Base-by-base conservation (phyloP, 1,140 invertebrate genomes). In the Kradibia gibbosae region DNA sequence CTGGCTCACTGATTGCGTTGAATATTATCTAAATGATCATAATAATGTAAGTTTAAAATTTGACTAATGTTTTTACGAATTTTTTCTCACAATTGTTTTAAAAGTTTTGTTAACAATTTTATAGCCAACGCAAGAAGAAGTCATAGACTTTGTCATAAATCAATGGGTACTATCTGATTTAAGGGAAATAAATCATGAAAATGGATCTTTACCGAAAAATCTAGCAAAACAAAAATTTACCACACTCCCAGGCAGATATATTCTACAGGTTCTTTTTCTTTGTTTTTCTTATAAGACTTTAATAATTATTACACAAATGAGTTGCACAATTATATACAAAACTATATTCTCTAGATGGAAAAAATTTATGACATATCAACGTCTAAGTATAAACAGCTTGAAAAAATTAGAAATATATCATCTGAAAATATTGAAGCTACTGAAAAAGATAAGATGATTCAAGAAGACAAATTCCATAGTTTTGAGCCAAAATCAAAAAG, bases 131-230 rank as follows among this genome's bases (percentile, higher is more conserved):
- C 70, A 85, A 5, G 72, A 84, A 3, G 78, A 85, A 36, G 84
- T 89, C 62, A 71, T 88, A 7, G 28, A 87, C 39, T 92, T 92
- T 87, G 89, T 92, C 0, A 89, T 84, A 17, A 87, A 89, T 84
- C 94, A 95, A 86, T 95, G 94, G 93, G 85, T 93, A 74, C 84
- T 93, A 10, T 90, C 92, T 72, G 94, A 95, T 90, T 90, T 95
- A 42, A 85, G 92, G 80, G 93, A 95, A 84, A 90, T 93, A 48
- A 89, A 85, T 67, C 90, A 93, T 82, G 91, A 91, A 73, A 89
- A 89, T 62, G 86, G 88, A 45, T 92, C 91, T 87, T 88, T 95
- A 60, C 94, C 94, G 28, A 84, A 79, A 7, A 91, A 93, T 85
- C 79, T 94, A 36, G 75, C 80, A 0, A 85, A 87, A 25, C 85